Percentiles rank a stretch among this genome's conserved stretches.
These are phyloP conservation scores for Brachionus koreanus DNA, from an alignment of 1,140 invertebrate genomes.

Conservation along the genomic window DNA sequence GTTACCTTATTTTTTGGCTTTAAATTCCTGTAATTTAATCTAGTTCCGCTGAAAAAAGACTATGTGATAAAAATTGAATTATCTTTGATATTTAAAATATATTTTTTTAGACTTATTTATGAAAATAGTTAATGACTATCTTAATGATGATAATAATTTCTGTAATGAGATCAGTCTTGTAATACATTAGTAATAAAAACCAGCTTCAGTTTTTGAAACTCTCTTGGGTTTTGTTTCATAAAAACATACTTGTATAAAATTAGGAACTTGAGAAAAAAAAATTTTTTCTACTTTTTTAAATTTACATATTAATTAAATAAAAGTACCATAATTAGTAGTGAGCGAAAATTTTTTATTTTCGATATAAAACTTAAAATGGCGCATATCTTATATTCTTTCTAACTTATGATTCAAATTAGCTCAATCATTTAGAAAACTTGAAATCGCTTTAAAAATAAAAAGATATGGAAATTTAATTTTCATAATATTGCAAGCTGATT, in stretches of 20 bases:
- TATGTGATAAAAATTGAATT: too few relatives aligned
- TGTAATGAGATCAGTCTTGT: too few relatives aligned
- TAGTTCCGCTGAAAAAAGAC: not conserved
- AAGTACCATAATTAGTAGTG: not conserved
- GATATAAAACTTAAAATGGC: not conserved
- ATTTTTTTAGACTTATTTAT: too few relatives aligned
- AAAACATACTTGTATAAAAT: not conserved
- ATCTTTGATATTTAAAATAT: too few relatives aligned
- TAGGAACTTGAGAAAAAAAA: not conserved
- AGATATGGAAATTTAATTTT: not conserved
- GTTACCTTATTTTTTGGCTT: not conserved
- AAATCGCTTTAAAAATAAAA: not conserved
- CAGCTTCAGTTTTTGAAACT: too few relatives aligned
- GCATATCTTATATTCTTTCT: not conserved
- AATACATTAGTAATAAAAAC: too few relatives aligned
- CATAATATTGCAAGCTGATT: not conserved
- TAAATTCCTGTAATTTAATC: not conserved
- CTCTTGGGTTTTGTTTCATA: too few relatives aligned
- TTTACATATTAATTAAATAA: not conserved
- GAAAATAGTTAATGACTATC: too few relatives aligned
- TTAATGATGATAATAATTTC: too few relatives aligned
- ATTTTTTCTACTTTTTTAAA: not conserved
- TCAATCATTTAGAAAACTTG: not conserved
- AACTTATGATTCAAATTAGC: slow-evolving; percentile 8
- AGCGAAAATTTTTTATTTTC: not conserved